Conservation (phyloP, 37 sponge, comb jelly and placozoan species). For the Beroe forskalii region DNA sequence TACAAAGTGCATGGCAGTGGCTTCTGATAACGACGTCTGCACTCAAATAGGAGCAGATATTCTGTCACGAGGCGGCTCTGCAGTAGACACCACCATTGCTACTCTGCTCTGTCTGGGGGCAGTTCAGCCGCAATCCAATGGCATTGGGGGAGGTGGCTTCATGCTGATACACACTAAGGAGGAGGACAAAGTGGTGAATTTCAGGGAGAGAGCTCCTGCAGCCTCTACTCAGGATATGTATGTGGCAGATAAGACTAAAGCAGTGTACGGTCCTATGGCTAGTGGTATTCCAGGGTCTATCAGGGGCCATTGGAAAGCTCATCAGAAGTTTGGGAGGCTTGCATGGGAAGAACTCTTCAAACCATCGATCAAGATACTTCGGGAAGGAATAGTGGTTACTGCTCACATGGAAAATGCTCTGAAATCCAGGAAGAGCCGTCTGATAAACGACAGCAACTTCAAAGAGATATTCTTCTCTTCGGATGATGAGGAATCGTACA, state of each 20-base stretch:
- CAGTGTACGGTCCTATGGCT: background rate
- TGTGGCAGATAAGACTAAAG: background rate
- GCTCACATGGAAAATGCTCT: constrained; percentile 40
- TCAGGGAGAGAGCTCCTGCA: constrained; percentile 14
- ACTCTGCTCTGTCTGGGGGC: constrained; percentile 32
- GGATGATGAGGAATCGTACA: background rate
- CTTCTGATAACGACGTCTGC: constrained; percentile 59
- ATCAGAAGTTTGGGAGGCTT: constrained; percentile 27
- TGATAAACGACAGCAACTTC: background rate
- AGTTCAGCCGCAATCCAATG: constrained; percentile 59
- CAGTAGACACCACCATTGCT: constrained; percentile 25
- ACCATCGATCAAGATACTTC: constrained; percentile 9
- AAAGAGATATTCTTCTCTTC: constrained; percentile 11
- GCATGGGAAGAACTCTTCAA: constrained; percentile 30
- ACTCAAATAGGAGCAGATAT: constrained; percentile 32
- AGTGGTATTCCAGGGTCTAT: constrained; percentile 1
- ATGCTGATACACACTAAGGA: constrained; percentile 34
- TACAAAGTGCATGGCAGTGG: constrained; percentile 35
- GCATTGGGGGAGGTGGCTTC: constrained; percentile 55
- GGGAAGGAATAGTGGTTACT: background rate
- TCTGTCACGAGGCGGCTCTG: constrained; percentile 3
- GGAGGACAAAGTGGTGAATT: background rate
- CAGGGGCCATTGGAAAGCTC: constrained; percentile 31
- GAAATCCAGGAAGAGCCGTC: background rate
- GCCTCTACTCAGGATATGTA: constrained; percentile 15